Percentiles rank a stretch among this genome's conserved stretches.
Evolutionary conservation across 2,113 vertebrate species (phyloP).

Genomic region (Pantherophis guttatus): DNA sequence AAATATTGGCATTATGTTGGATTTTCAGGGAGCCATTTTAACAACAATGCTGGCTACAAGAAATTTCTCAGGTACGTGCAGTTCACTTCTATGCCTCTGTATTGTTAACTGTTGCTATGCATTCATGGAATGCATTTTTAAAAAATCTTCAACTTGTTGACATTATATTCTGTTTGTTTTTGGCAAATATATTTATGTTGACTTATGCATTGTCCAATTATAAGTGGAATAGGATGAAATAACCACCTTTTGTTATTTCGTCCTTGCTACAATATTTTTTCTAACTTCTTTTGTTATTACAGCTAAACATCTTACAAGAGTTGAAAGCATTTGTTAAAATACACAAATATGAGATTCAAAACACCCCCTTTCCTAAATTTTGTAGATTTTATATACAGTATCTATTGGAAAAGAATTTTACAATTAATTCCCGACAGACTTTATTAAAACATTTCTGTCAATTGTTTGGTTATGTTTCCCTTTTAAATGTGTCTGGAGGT

Average conservation of each 20-base stretch:
- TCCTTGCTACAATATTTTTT: neutral
- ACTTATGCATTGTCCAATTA: neutral
- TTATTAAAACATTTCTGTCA: neutral
- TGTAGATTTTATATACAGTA: neutral
- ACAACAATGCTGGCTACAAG: slow-evolving; percentile 98
- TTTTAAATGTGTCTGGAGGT: neutral
- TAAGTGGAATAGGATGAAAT: neutral
- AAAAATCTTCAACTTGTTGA: neutral
- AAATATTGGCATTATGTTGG: slow-evolving; percentile 44
- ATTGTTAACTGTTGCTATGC: neutral
- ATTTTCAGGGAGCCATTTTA: slow-evolving; percentile 89
- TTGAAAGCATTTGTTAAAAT: neutral
- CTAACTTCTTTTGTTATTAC: neutral
- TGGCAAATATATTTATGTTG: neutral
- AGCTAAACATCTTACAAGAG: neutral
- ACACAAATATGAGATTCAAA: neutral
- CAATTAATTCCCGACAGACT: neutral
- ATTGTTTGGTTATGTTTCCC: neutral
- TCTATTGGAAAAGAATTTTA: neutral
- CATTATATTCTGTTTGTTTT: neutral
- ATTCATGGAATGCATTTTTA: neutral
- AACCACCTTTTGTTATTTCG: neutral
- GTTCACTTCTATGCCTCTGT: neutral
- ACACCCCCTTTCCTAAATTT: neutral
- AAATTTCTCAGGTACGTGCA: slow-evolving; percentile 92